phyloP scores from a whole-genome alignment of 2,113 vertebrate species.

The Notechis scutatus region DNA sequence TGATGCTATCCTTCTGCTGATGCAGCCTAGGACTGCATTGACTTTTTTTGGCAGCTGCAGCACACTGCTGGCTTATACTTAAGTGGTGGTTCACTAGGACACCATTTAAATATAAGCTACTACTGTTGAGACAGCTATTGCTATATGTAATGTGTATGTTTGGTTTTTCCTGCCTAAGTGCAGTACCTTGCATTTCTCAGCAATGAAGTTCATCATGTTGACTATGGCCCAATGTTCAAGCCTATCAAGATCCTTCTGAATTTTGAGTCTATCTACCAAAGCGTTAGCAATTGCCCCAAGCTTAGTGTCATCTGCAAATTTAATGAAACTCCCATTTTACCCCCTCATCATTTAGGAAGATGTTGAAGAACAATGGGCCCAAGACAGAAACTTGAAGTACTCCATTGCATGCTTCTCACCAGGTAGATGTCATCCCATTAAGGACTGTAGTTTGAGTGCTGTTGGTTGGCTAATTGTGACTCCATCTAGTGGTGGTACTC shows the following conservation, averaged over 20 bases:
- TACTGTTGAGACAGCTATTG: background rate
- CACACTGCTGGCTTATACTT: background rate
- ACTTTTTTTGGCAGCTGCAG: background rate
- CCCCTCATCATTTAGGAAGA: background rate
- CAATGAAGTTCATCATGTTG: background rate
- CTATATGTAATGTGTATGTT: background rate
- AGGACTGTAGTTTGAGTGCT: too few species aligned
- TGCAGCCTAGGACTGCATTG: background rate
- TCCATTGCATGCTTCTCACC: background rate
- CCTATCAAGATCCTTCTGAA: background rate
- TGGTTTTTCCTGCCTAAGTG: background rate
- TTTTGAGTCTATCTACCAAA: background rate
- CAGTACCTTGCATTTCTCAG: background rate
- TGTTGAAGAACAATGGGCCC: background rate
- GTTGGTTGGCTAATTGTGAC: too few species aligned
- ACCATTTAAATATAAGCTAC: too few species aligned
- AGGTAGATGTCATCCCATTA: background rate
- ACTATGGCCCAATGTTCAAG: background rate
- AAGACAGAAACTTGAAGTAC: background rate
- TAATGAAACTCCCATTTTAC: background rate
- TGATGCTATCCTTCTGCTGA: background rate
- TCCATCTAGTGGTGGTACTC: too few species aligned
- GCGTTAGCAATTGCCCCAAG: background rate
- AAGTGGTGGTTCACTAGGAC: background rate
- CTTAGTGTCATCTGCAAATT: background rate